phyloP scores from a whole-genome alignment of 1,140 invertebrate genomes.

The Limonius californicus region DNA sequence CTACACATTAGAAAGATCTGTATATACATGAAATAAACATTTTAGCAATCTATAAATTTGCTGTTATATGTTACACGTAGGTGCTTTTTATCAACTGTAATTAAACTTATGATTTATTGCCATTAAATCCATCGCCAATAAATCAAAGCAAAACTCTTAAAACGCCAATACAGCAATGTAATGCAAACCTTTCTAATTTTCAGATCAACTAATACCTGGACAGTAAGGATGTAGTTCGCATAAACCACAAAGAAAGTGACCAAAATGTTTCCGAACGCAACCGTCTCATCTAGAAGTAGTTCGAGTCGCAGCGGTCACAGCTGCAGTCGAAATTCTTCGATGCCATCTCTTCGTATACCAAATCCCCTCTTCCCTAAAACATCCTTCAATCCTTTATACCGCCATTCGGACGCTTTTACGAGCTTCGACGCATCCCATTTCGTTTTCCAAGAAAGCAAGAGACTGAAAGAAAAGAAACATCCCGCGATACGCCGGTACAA shows the following conservation, averaged over 20 bases:
- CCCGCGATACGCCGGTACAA: conserved; percentile 33
- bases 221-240: conserved; percentile 1
- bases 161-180: too few relatives aligned
- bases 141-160: too few relatives aligned
- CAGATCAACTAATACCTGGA: too few relatives aligned
- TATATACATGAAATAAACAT: too few relatives aligned
- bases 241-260: neutral
- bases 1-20: too few relatives aligned
- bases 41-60: too few relatives aligned
- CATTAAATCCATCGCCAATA: too few relatives aligned
- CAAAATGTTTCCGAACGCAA: conserved; percentile 38
- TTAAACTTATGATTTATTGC: too few relatives aligned
- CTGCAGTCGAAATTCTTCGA: conserved; percentile 39
- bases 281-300: conserved; percentile 37
- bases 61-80: too few relatives aligned
- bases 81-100: too few relatives aligned
- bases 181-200: too few relatives aligned
- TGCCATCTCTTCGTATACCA: conserved; percentile 38
- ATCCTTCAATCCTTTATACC: conserved; percentile 38
- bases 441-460: conserved; percentile 35
- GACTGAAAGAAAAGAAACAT: conserved; percentile 25
- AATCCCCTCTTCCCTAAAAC: conserved; percentile 37
- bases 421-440: conserved; percentile 41
- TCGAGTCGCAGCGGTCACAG: conserved; percentile 32
- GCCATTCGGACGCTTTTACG: conserved; percentile 38